phyloP scores from a whole-genome alignment of 2,888 invertebrate genomes.

The Ochropleura leucogaster region DNA sequence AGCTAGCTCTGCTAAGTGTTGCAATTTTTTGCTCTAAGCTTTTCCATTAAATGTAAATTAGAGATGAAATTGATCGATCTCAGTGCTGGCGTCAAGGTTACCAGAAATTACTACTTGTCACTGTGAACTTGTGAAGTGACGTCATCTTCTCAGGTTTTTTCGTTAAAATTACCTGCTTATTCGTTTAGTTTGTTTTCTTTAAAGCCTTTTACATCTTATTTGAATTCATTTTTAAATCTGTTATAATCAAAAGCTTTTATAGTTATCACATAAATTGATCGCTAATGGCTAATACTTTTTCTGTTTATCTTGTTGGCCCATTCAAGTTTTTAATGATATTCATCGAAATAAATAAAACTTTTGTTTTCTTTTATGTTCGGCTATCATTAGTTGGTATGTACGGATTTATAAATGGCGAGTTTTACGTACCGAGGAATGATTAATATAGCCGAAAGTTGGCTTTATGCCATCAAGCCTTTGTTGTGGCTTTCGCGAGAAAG shows the following conservation, averaged over 20 bases:
- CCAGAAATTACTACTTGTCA: constrained; percentile 67
- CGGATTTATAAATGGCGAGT: constrained; percentile 78
- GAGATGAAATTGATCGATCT: constrained; percentile 78
- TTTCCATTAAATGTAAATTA: constrained; percentile 80
- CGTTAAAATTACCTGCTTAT: constrained; percentile 47
- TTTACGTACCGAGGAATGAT: constrained; percentile 81
- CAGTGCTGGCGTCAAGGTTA: constrained; percentile 70
- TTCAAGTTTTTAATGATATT: constrained; percentile 60
- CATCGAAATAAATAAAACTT: constrained; percentile 59
- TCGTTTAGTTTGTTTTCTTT: constrained; percentile 54
- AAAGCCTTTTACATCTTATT: constrained; percentile 60
- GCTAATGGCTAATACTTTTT: constrained; percentile 68
- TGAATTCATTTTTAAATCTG: constrained; percentile 60
- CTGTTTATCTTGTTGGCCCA: constrained; percentile 53
- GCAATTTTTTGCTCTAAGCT: constrained; percentile 72
- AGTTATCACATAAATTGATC: constrained; percentile 65
- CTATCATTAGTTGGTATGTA: constrained; percentile 72
- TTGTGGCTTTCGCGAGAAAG: constrained; percentile 76
- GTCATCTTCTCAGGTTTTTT: constrained; percentile 63
- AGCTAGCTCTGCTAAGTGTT: constrained; percentile 53
- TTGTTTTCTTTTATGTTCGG: constrained; percentile 67
- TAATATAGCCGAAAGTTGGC: constrained; percentile 82
- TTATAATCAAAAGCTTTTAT: constrained; percentile 65
- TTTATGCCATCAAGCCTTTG: constrained; percentile 79
- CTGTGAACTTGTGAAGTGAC: constrained; percentile 53